Evolutionary conservation across 2,888 invertebrate species (phyloP).

Genomic region (Geotrupes spiniger): DNA sequence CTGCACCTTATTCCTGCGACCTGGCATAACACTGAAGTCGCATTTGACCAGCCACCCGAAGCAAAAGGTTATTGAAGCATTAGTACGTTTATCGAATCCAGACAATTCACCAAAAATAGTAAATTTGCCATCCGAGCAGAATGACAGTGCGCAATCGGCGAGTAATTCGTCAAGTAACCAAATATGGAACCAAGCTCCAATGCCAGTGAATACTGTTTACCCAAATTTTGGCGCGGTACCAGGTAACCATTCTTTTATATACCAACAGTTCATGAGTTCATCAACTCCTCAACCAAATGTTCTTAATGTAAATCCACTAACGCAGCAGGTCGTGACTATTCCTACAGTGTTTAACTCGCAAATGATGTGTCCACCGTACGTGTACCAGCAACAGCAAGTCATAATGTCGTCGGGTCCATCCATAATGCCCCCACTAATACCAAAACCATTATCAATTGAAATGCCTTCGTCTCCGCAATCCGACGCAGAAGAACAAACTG

Average conservation of each 20-base stretch:
- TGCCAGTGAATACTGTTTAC: constrained; percentile 36
- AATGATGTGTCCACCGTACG: constrained; percentile 53
- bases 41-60: constrained; percentile 86
- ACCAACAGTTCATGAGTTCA: constrained; percentile 57
- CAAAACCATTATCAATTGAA: constrained; percentile 20
- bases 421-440: constrained; percentile 40
- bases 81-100: constrained; percentile 46
- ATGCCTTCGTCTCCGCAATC: constrained; percentile 9
- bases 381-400: constrained; percentile 57
- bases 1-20: constrained; percentile 78
- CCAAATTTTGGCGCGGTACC: constrained; percentile 26
- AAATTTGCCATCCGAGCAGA: constrained; percentile 4
- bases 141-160: constrained; percentile 17
- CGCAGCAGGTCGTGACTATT: constrained; percentile 56
- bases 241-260: constrained; percentile 53
- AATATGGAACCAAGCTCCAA: constrained; percentile 47
- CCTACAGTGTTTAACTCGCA: constrained; percentile 52
- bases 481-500: constrained; percentile 1
- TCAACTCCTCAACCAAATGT: constrained; percentile 41
- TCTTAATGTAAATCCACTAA: constrained; percentile 51
- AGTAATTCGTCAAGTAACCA: constrained; percentile 46
- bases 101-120: constrained; percentile 29
- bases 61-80: constrained; percentile 82
- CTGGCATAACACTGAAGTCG: constrained; percentile 76
- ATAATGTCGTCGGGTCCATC: constrained; percentile 53